Evolutionary conservation across 2,113 vertebrate genomes (phyloP).

Genomic region (Microtus ochrogaster): DNA sequence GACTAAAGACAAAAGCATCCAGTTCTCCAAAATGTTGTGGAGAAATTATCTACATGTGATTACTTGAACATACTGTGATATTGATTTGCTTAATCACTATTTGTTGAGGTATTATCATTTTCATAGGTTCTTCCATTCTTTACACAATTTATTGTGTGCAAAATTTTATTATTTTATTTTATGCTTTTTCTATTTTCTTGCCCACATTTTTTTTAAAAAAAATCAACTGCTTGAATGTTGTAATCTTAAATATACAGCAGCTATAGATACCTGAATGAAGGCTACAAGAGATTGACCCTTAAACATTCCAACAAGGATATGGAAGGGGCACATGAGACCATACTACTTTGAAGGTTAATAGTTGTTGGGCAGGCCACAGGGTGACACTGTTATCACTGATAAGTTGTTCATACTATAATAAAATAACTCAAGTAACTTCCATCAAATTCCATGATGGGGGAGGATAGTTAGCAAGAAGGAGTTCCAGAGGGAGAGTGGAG

Average conservation of each 20-base stretch:
- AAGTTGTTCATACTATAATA: neutral
- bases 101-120: neutral
- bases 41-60: neutral
- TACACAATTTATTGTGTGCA: neutral
- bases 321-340: neutral
- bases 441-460: too few species aligned
- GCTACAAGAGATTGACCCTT: neutral
- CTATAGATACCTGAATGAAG: neutral
- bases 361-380: neutral
- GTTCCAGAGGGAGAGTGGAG: too few species aligned
- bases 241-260: too few species aligned
- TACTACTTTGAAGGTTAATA: neutral
- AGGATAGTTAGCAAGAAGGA: neutral
- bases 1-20: neutral
- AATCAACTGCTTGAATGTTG: constrained; percentile 69
- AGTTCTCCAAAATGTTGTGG: neutral
- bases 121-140: neutral
- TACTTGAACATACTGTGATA: neutral
- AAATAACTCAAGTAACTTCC: neutral
- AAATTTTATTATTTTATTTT: constrained; percentile 10
- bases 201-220: constrained; percentile 74
- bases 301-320: neutral
- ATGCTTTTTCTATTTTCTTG: constrained; percentile 54
- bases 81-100: neutral
- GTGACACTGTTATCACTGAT: neutral